Conservation (phyloP, 1,140 invertebrate species). For the Drosophila lacteicornis region DNA sequence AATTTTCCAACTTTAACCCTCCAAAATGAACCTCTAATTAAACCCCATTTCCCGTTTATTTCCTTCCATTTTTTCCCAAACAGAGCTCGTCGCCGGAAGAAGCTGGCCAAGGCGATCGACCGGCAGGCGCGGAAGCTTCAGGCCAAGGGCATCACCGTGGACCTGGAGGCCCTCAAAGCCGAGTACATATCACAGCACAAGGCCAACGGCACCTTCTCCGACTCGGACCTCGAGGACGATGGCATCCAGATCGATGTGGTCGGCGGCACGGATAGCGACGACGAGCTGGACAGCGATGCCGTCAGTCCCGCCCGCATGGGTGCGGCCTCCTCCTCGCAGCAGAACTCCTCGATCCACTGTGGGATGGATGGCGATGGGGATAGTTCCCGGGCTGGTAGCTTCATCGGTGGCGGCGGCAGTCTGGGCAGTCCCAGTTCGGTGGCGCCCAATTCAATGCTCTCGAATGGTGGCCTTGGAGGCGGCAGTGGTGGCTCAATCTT, state of each 20-base stretch:
- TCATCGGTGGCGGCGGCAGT: conserved; percentile 85
- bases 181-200: conserved; percentile 90
- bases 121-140: conserved; percentile 95
- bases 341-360: conserved; percentile 87
- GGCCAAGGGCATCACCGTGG: conserved; percentile 94
- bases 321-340: conserved; percentile 85
- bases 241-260: conserved; percentile 90
- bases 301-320: conserved; percentile 84
- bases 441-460: conserved; percentile 39
- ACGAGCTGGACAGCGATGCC: conserved; percentile 87
- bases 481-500: conserved; percentile 23
- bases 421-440: conserved; percentile 84
- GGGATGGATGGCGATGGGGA: conserved; percentile 87
- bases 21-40: background rate
- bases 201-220: conserved; percentile 87
- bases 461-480: conserved; percentile 31
- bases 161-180: conserved; percentile 93
- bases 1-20: no score
- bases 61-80: background rate
- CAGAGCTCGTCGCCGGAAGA: conserved; percentile 94
- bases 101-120: conserved; percentile 96
- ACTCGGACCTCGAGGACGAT: conserved; percentile 90
- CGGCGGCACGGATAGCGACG: conserved; percentile 88
- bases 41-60: background rate
- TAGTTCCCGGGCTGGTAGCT: conserved; percentile 85